Percentiles rank a stretch among this genome's conserved stretches.
These are phyloP conservation scores for Diplosoma virens DNA, from an alignment of 23 tunicate species.

Conservation along the genomic window DNA sequence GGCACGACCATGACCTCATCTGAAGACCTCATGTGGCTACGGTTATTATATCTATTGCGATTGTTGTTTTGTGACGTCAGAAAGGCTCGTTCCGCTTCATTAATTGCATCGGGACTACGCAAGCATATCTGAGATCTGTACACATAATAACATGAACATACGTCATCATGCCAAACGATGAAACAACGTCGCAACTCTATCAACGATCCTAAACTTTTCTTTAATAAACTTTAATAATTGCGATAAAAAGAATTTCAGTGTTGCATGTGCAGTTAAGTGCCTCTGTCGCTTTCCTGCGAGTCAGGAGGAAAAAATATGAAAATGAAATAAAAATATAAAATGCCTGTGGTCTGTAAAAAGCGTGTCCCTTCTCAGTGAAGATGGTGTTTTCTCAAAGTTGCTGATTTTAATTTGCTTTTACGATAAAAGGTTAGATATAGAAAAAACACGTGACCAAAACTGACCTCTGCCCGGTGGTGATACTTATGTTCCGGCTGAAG, in stretches of 20 bases:
- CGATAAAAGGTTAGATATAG: not conserved
- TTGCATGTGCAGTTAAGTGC: too few species aligned
- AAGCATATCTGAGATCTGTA: conserved; percentile 60
- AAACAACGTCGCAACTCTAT: too few species aligned
- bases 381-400: not conserved
- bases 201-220: too few species aligned
- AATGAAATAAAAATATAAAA: too few species aligned
- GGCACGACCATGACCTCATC: conserved; percentile 63
- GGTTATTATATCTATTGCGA: conserved; percentile 26
- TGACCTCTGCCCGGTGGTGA: conserved; percentile 59
- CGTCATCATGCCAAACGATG: too few species aligned
- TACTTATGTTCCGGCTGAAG: conserved; percentile 29
- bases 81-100: conserved; percentile 87
- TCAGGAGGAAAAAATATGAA: too few species aligned
- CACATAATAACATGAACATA: too few species aligned
- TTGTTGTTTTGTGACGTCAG: conserved; percentile 52
- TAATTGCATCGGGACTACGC: conserved; percentile 64
- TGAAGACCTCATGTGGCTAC: conserved; percentile 25
- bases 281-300: too few species aligned
- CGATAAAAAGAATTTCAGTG: too few species aligned
- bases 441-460: too few species aligned
- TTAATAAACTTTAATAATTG: too few species aligned
- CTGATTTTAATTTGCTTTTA: not conserved
- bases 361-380: not conserved
- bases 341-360: too few species aligned